Conservation (phyloP, 35 echinoderm and acorn worm genomes). For the Apostichopus japonicus region DNA sequence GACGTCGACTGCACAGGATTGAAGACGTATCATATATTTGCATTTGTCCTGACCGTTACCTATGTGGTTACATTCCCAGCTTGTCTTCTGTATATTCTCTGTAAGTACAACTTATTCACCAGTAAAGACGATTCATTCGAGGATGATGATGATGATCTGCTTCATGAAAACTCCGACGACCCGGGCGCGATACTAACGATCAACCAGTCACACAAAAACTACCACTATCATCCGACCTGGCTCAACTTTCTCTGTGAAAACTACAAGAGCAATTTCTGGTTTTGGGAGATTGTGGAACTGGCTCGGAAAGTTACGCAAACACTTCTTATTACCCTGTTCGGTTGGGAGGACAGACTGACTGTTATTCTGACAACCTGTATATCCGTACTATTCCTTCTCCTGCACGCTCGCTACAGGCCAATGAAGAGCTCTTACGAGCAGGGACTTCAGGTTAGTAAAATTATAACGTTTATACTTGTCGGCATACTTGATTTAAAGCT, state of each 20-base stretch:
- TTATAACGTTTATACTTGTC: too few species aligned
- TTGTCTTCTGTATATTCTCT: conserved; percentile 9
- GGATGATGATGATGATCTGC: background rate
- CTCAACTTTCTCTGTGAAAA: conserved; percentile 62
- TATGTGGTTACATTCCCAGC: conserved; percentile 60
- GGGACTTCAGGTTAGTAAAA: conserved; percentile 45
- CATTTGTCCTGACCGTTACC: background rate
- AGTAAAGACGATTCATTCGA: background rate
- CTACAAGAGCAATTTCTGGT: conserved; percentile 68
- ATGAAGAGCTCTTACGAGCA: conserved; percentile 56
- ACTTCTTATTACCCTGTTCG: conserved; percentile 41
- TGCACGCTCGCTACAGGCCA: conserved; percentile 52
- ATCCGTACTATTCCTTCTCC: conserved; percentile 50
- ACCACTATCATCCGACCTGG: background rate
- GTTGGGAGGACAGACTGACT: conserved; percentile 27
- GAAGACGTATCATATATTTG: conserved; percentile 3
- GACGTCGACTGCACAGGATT: conserved; percentile 10
- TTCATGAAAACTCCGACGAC: background rate
- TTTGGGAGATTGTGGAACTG: conserved; percentile 70
- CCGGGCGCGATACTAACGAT: background rate
- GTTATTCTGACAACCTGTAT: conserved; percentile 28
- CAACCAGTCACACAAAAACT: background rate
- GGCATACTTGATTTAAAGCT: too few species aligned
- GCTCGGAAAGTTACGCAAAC: conserved; percentile 59
- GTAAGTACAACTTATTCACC: background rate